Conservation (phyloP, 2,113 vertebrate genomes). For the Panthera leo region DNA sequence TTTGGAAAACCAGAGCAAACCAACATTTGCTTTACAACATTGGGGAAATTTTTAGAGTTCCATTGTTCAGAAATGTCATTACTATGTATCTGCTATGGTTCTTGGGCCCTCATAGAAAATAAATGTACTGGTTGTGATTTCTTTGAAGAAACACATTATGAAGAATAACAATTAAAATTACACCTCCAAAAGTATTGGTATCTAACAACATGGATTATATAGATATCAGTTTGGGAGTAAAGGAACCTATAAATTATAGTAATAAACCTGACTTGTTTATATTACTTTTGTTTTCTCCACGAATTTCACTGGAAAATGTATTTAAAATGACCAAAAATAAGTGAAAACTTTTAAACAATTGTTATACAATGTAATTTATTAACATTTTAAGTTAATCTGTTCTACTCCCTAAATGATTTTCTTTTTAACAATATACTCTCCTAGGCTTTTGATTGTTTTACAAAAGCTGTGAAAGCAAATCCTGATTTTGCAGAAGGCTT, state of each 20-base stretch:
- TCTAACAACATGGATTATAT: not conserved
- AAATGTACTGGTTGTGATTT: not conserved
- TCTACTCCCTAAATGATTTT: conserved; percentile 15
- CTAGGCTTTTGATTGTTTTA: conserved; percentile 86
- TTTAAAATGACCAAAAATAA: conserved; percentile 22
- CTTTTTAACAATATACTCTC: conserved; percentile 44
- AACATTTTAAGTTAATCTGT: conserved; percentile 12
- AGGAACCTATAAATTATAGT: not conserved
- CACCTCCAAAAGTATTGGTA: not conserved
- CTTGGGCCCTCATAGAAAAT: not conserved
- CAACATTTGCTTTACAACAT: not conserved
- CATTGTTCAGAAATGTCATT: conserved; percentile 15
- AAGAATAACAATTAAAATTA: conserved; percentile 27
- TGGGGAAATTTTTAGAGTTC: not conserved
- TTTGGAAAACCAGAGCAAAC: not conserved
- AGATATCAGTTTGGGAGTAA: conserved; percentile 23
- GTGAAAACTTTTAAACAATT: not conserved
- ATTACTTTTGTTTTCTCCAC: not conserved
- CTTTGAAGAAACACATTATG: not conserved
- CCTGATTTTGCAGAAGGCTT: conserved; percentile 84
- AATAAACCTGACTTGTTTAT: not conserved
- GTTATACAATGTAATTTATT: not conserved
- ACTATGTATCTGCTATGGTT: not conserved
- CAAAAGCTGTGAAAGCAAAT: conserved; percentile 81
- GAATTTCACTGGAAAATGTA: not conserved